phyloP scores from a whole-genome alignment of 2,113 vertebrate genomes.

The Cromileptes altivelis region DNA sequence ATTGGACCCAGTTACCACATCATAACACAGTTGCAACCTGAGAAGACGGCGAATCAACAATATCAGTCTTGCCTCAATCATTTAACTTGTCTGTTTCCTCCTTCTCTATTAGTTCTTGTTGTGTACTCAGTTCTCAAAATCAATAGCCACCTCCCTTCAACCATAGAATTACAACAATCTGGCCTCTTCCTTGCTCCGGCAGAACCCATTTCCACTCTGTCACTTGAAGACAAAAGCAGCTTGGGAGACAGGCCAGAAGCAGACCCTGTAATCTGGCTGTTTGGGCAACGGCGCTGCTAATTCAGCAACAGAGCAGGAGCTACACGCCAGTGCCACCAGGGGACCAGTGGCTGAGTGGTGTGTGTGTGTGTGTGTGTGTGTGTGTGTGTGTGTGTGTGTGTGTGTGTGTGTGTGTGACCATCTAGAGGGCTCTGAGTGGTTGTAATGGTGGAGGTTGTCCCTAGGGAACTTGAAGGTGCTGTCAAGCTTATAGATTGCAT shows the following conservation, averaged over 20 bases:
- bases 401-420: not conserved
- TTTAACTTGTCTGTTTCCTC: conserved; percentile 13
- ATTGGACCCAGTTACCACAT: not conserved
- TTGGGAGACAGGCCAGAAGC: conserved; percentile 31
- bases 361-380: not conserved
- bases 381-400: not conserved
- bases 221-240: conserved; percentile 47
- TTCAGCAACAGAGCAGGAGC: conserved; percentile 38
- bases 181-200: conserved; percentile 38
- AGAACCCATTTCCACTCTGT: conserved; percentile 63
- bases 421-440: conserved; percentile 1
- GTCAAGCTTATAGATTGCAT: conserved; percentile 20
- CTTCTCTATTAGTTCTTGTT: conserved; percentile 29
- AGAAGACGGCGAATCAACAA: not conserved
- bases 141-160: conserved; percentile 62
- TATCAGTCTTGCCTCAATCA: conserved; percentile 18
- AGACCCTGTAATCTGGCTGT: conserved; percentile 27
- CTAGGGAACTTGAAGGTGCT: conserved; percentile 8
- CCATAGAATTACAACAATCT: conserved; percentile 62
- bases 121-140: conserved; percentile 52
- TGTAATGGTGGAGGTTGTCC: conserved; percentile 6
- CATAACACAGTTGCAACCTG: not conserved
- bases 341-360: not conserved
- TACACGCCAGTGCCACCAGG: conserved; percentile 4
- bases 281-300: conserved; percentile 11